A percentile compares a stretch with the other conserved stretches of the same genome.
Evolutionary conservation across 2,113 vertebrate species (phyloP).

Genomic region (Coryphaenoides rupestris): DNA sequence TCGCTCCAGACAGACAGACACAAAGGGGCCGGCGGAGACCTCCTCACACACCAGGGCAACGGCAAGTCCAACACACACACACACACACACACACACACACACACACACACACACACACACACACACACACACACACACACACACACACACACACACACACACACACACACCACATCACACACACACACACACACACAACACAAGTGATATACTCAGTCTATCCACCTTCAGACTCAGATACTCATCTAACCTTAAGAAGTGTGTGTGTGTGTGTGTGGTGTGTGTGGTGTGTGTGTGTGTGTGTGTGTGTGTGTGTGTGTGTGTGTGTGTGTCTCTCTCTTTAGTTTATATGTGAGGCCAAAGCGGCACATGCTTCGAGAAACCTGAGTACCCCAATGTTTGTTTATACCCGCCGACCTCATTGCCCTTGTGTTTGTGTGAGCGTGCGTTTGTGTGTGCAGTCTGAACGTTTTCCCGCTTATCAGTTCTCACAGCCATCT

Average conservation of each 20-base stretch:
- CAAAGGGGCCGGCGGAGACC: conserved; percentile 59
- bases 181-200: conserved; percentile 32
- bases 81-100: conserved; percentile 33
- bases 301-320: conserved; percentile 24
- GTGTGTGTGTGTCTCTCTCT: conserved; percentile 14
- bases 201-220: too few species aligned
- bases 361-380: conserved; percentile 22
- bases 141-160: conserved; percentile 31
- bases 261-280: background rate
- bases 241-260: conserved; percentile 43
- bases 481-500: conserved; percentile 14
- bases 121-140: conserved; percentile 31
- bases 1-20: conserved; percentile 25
- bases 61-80: conserved; percentile 29
- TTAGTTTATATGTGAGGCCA: background rate
- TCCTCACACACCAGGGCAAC: conserved; percentile 54
- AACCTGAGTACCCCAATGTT: conserved; percentile 56
- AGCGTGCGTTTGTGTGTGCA: background rate
- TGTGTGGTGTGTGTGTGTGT: conserved; percentile 25
- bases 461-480: conserved; percentile 21
- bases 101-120: conserved; percentile 31
- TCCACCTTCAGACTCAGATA: conserved; percentile 69
- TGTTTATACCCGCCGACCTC: conserved; percentile 52
- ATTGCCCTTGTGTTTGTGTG: conserved; percentile 36
- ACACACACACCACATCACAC: conserved; percentile 30